These are phyloP conservation scores for Adoxophyes honmai DNA, from an alignment of 1,140 invertebrate genomes.

Conservation along the genomic window DNA sequence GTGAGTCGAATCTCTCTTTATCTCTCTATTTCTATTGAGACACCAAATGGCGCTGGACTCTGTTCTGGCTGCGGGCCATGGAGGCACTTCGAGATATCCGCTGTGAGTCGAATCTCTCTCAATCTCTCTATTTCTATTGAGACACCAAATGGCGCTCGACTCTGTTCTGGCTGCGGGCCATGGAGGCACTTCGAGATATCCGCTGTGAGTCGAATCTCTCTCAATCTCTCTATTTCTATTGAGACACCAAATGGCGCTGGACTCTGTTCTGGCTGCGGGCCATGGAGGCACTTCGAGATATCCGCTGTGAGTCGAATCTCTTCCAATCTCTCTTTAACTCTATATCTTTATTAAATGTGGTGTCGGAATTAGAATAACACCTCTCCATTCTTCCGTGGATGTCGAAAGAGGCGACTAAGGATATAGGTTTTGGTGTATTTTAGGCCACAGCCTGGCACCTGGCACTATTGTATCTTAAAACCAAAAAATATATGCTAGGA, in stretches of 20 bases:
- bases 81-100: constrained; percentile 31
- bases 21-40: not conserved
- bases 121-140: not conserved
- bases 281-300: constrained; percentile 26
- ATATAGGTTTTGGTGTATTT: too few species aligned
- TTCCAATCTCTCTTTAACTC: not conserved
- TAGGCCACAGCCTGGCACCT: too few species aligned
- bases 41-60: constrained; percentile 10
- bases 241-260: not conserved
- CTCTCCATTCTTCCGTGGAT: too few species aligned
- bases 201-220: constrained; percentile 31
- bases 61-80: constrained; percentile 21
- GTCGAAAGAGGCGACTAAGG: too few species aligned
- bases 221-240: not conserved
- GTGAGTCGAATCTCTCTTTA: constrained; percentile 29
- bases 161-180: constrained; percentile 21
- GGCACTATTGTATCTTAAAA: too few species aligned
- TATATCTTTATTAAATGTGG: too few species aligned
- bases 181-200: constrained; percentile 31
- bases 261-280: constrained; percentile 22
- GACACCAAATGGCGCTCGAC: constrained; percentile 3
- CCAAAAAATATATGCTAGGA: too few species aligned
- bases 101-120: constrained; percentile 29
- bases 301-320: constrained; percentile 35
- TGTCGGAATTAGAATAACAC: too few species aligned